phyloP scores from a whole-genome alignment of 2,797 vertebrate genomes.

The Crax fasciolata region DNA sequence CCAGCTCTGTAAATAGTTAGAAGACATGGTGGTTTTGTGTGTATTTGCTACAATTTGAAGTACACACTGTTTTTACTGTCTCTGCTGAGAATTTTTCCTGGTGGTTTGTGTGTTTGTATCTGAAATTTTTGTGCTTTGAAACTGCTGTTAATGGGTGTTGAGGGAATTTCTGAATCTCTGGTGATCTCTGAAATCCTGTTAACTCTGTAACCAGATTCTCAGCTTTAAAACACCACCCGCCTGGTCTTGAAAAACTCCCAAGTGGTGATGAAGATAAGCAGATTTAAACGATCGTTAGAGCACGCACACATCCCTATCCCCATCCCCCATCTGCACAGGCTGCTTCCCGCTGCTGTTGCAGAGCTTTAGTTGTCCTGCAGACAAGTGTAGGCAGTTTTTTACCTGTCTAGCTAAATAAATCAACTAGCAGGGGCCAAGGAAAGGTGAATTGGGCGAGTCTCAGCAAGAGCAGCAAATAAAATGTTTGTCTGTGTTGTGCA shows the following conservation, averaged over 20 bases:
- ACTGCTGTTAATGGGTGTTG: not conserved
- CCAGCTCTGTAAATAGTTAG: not conserved
- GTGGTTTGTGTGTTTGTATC: not conserved
- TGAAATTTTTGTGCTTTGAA: not conserved
- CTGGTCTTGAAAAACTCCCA: conserved; percentile 2
- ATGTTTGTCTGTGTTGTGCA: not conserved
- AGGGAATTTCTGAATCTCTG: conserved; percentile 48
- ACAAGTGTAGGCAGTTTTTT: not conserved
- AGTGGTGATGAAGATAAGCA: conserved; percentile 60
- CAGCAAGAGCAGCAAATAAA: not conserved
- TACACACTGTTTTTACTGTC: not conserved
- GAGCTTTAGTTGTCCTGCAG: not conserved
- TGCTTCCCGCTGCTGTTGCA: not conserved
- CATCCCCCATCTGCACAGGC: not conserved
- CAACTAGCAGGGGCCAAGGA: not conserved
- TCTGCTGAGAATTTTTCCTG: not conserved
- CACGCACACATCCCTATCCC: not conserved
- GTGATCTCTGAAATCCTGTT: conserved; percentile 72
- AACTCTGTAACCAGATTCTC: conserved; percentile 62
- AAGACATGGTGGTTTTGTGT: not conserved
- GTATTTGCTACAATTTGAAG: not conserved
- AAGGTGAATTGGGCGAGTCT: not conserved
- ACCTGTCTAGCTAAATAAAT: conserved; percentile 25
- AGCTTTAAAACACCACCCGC: not conserved
- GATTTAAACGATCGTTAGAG: conserved; percentile 29